Evolutionary conservation across 1,140 invertebrate genomes (phyloP), one percentile per base, ranked within the genome.

Genomic region (Drosophila pseudoobscura): DNA sequence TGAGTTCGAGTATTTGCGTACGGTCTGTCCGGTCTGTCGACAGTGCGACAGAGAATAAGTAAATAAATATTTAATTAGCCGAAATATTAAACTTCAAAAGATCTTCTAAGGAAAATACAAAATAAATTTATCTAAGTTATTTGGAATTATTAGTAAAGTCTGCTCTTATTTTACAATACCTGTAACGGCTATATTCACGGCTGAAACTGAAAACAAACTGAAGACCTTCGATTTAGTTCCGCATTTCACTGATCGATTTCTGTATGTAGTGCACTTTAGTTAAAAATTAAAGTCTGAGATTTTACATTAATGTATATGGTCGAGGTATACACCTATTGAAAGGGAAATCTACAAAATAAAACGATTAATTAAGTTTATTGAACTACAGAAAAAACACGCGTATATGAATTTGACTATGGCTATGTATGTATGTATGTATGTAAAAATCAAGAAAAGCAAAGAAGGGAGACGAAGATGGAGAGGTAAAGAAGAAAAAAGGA

Each of bases 231-330:
- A 64, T 78, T 78, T 69, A 64, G 59, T 88, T 78, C 53, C 22
- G 61, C 58, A 54, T 73, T 65, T 68, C 55, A 61, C 69, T 63
- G 31, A 70, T 69, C 44, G 39, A 76, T 64, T 75, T 78, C 75
- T 75, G 78, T 78, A 75, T 83, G 78, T 89, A 90, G 87, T 83
- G 82, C 75, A 80, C 87, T 89, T 90, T 90, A 74, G 82, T 90
- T 90, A 85, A 83, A 88, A 90, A 87, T 90, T 90, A 90, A 90
- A 90, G 87, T 90, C 87, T 90, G 87, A 90, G 75, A 87, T 77
- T 88, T 89, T 88, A 85, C 78, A 85, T 87, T 85, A 75, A 85
- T 44, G 61, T 64, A 66, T 64, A 70, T 79, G 75, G 72, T 83
- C 71, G 62, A 82, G 45, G 71, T 88, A 83, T 88, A 88, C 75